Percentiles rank a stretch among this genome's conserved stretches.
phyloP scores from a whole-genome alignment of 2,797 vertebrate genomes.

The Fistularia commersonii region DNA sequence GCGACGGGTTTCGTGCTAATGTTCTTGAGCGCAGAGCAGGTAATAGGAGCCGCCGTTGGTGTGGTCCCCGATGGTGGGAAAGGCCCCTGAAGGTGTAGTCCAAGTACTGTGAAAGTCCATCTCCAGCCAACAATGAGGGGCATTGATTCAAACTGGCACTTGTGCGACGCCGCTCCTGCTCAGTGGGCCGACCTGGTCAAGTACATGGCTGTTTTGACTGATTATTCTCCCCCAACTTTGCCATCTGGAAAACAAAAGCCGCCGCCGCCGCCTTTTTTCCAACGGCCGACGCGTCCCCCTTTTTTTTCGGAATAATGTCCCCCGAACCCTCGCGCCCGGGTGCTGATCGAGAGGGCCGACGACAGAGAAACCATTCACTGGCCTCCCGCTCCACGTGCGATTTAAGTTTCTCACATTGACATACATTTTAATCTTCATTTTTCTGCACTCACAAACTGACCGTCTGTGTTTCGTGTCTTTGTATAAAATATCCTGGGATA shows the following conservation, averaged over 20 bases:
- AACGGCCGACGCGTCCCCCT: neutral
- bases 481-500: too few species aligned
- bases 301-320: neutral
- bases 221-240: slow-evolving; percentile 51
- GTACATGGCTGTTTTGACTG: slow-evolving; percentile 69
- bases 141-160: slow-evolving; percentile 64
- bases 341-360: neutral
- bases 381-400: slow-evolving; percentile 6
- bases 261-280: slow-evolving; percentile 23
- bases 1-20: too few species aligned
- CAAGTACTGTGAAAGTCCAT: slow-evolving; percentile 59
- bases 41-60: slow-evolving; percentile 22
- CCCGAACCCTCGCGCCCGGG: too few species aligned
- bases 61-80: slow-evolving; percentile 58
- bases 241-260: slow-evolving; percentile 57
- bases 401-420: too few species aligned
- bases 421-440: neutral
- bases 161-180: slow-evolving; percentile 35
- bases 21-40: slow-evolving; percentile 20
- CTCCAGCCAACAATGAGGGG: slow-evolving; percentile 61
- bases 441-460: too few species aligned
- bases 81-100: slow-evolving; percentile 44
- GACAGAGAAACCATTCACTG: slow-evolving; percentile 59
- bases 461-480: too few species aligned
- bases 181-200: slow-evolving; percentile 60